phyloP scores from a whole-genome alignment of 2,797 vertebrate genomes.

The Hoplostethus mediterraneus region DNA sequence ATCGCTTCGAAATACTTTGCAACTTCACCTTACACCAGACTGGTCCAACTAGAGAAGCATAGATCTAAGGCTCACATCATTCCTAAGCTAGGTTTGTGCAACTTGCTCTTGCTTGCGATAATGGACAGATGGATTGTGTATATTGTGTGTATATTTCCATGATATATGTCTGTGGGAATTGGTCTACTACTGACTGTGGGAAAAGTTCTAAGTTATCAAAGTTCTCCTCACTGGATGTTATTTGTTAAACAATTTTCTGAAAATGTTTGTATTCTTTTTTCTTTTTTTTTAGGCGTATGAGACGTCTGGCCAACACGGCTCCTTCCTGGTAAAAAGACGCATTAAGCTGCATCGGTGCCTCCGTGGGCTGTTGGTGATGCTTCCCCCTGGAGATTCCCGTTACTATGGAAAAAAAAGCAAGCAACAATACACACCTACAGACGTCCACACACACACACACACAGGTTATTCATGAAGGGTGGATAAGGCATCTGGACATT shows the following conservation, averaged over 20 bases:
- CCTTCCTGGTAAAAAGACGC: constrained; percentile 89
- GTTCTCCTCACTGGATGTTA: too few species aligned
- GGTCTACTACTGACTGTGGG: too few species aligned
- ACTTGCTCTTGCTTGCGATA: too few species aligned
- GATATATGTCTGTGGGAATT: too few species aligned
- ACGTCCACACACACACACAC: constrained; percentile 5
- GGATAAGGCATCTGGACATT: constrained; percentile 35
- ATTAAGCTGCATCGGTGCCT: constrained; percentile 17
- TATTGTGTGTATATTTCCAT: too few species aligned
- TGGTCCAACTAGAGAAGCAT: too few species aligned
- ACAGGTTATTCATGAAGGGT: constrained; percentile 7
- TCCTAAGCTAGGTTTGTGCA: too few species aligned
- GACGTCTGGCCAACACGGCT: constrained; percentile 82
- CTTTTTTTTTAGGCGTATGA: constrained; percentile 78
- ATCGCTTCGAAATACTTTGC: too few species aligned
- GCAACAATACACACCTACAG: constrained; percentile 5
- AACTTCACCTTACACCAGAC: neutral
- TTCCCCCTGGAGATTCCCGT: constrained; percentile 24
- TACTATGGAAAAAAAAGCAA: constrained; percentile 20
- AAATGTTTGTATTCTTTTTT: constrained; percentile 19
- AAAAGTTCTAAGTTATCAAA: too few species aligned
- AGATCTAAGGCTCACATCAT: too few species aligned
- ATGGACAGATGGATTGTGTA: too few species aligned
- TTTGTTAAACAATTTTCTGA: neutral
- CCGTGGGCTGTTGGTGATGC: neutral